Evolutionary conservation across 1,140 invertebrate species (phyloP), one percentile per base, ranked within the genome.

Genomic region (Solenopsis fugax): DNA sequence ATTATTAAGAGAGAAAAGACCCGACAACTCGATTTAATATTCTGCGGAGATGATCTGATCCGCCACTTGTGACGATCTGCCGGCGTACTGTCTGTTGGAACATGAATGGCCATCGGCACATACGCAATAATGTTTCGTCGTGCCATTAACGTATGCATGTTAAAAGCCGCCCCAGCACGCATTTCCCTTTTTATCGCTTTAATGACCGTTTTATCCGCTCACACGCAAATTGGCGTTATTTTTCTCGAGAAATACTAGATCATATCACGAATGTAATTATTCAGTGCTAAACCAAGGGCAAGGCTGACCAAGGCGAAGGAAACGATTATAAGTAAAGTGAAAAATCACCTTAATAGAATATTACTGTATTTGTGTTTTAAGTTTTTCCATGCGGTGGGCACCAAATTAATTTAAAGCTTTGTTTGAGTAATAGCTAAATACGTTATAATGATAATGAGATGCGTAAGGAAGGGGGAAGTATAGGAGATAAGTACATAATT

Each of bases 111-210:
- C 45, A 65, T 34, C 21, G 45, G 50, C 24, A 80, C 41, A 67
- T 87, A 89, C 54, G 54, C 24, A 62, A 62, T 82, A 90, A 90
- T 2, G 24, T 62, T 18, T 29, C 29, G 58, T 50, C 24, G 41
- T 50, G 29, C 60, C 58, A 91, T 91, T 89, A 91, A 87, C 67
- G 67, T 71, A 67, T 76, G 65, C 29, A 67, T 69, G 81, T 34
- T 91, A 86, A 78, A 56, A 56, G 72, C 50, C 6, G 4, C 18
- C 13, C 37, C 13, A 80, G 62, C 73, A 82, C 78, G 75, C 58
- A 85, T 76, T 73, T 34, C 10, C 18, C 29, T 82, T 45, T 73
- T 67, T 48, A 34, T 84, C 21, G 24, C 24, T 62, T 84, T 73
- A 82, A 6, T 9, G 7, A 58, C 21, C 52, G 29, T 82, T 56